These are phyloP conservation scores for Macrobrachium nipponense DNA, from an alignment of 1,140 invertebrate species.

Conservation along the genomic window DNA sequence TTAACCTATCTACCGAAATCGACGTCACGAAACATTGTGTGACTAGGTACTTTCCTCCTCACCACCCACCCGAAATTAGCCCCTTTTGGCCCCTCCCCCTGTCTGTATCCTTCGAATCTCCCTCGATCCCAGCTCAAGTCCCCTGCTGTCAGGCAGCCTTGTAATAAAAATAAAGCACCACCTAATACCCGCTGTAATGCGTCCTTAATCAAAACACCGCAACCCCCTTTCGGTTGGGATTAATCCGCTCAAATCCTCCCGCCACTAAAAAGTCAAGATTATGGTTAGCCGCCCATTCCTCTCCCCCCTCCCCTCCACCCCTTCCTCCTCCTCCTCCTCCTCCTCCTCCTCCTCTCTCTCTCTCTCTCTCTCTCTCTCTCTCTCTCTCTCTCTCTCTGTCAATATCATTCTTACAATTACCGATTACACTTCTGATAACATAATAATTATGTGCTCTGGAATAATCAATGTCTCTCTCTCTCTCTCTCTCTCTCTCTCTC, in stretches of 20 bases:
- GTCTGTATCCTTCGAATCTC: slow-evolving; percentile 4
- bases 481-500: too few relatives aligned
- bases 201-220: slow-evolving; percentile 41
- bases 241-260: slow-evolving; percentile 38
- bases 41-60: not conserved
- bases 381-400: slow-evolving; percentile 6
- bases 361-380: slow-evolving; percentile 22
- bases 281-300: slow-evolving; percentile 24
- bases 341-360: slow-evolving; percentile 18
- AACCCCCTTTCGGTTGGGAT: not conserved
- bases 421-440: too few relatives aligned
- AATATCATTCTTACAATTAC: not conserved
- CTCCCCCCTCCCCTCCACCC: not conserved
- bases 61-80: not conserved
- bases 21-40: not conserved
- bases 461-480: too few relatives aligned
- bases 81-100: not conserved
- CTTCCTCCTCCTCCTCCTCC: too few relatives aligned
- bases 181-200: slow-evolving; percentile 44
- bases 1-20: too few relatives aligned
- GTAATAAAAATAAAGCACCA: slow-evolving; percentile 45
- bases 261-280: slow-evolving; percentile 53
- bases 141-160: slow-evolving; percentile 33
- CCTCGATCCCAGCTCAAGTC: slow-evolving; percentile 31
- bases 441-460: too few relatives aligned